These are phyloP conservation scores for Zosterops japonicus DNA, from an alignment of 2,113 vertebrate genomes.

Conservation along the genomic window DNA sequence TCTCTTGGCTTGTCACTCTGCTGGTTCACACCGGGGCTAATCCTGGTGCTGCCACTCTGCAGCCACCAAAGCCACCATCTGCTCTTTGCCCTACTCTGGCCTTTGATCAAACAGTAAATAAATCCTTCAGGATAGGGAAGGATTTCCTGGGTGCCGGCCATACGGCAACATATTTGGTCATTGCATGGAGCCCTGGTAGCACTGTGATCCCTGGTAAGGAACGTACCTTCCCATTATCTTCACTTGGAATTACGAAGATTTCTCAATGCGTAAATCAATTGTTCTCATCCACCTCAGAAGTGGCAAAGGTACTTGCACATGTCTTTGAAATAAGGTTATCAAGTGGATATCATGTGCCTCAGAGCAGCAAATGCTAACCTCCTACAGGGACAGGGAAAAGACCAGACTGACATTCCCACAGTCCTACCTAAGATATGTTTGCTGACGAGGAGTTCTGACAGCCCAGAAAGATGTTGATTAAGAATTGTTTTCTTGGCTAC, in stretches of 20 bases:
- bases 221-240: neutral
- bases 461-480: neutral
- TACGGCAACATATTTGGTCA: neutral
- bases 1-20: slow-evolving; percentile 26
- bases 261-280: neutral
- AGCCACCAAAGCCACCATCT: neutral
- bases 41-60: slow-evolving; percentile 2
- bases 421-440: neutral
- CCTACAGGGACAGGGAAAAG: neutral
- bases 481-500: neutral
- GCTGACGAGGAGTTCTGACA: neutral
- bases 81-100: neutral
- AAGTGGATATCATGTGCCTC: neutral
- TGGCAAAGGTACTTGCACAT: neutral
- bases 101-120: slow-evolving; percentile 10
- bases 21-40: slow-evolving; percentile 11
- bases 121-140: neutral
- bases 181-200: neutral
- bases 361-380: neutral
- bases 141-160: neutral
- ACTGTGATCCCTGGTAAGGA: accelerated
- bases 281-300: neutral
- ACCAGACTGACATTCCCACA: neutral
- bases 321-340: neutral
- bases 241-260: neutral